Evolutionary conservation across 2,113 vertebrate species (phyloP).

Genomic region (Cynocephalus volans): DNA sequence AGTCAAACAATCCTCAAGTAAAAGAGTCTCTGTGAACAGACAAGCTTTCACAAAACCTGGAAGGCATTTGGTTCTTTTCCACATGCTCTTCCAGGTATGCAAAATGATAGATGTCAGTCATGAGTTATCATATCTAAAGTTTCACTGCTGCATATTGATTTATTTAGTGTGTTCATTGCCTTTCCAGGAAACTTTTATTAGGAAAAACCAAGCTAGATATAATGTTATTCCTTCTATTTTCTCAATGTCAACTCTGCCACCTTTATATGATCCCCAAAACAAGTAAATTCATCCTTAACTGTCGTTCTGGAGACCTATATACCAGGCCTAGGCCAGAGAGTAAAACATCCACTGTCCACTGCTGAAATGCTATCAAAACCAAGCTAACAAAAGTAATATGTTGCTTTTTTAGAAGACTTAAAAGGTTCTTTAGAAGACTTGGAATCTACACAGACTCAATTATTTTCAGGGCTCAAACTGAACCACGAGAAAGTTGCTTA

Average conservation of each 20-base stretch:
- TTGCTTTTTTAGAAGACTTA: too few species aligned
- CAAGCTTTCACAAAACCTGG: neutral
- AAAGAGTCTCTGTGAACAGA: neutral
- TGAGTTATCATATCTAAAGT: neutral
- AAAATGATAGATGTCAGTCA: neutral
- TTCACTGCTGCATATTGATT: neutral
- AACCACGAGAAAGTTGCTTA: neutral
- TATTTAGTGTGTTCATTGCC: neutral
- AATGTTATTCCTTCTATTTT: neutral
- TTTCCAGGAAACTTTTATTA: neutral
- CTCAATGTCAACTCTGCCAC: neutral
- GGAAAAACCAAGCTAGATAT: neutral
- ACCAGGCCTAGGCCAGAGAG: neutral
- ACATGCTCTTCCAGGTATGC: too few species aligned
- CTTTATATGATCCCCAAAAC: neutral
- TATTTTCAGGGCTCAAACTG: neutral
- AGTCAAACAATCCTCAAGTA: neutral
- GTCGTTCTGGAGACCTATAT: neutral
- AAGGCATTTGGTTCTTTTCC: neutral
- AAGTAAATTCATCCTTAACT: neutral
- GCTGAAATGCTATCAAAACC: neutral
- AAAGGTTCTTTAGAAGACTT: neutral
- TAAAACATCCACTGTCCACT: neutral
- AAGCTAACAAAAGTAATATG: neutral
- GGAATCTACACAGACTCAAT: neutral